Base-by-base conservation (phyloP, 2,113 vertebrate species). In the Serilophus lunatus region DNA sequence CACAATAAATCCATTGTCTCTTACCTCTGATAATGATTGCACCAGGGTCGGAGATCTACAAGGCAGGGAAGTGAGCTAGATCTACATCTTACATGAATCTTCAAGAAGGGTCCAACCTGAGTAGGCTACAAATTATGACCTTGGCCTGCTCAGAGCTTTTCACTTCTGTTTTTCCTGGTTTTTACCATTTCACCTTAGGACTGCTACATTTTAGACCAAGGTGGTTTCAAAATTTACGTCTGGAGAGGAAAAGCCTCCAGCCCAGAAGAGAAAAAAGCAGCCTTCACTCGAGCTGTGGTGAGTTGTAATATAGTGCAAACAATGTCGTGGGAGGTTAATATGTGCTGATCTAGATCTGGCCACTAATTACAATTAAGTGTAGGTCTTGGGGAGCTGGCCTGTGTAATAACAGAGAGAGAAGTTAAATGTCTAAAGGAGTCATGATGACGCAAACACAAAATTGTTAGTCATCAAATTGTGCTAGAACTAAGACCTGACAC, bases 211-310 rank as follows among this genome's bases (percentile, higher is more conserved):
- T 94, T 98, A 90, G 99, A 99, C 96, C 97, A 99, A 91, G 98
- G 97, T 14, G 99, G 98, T 69, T 98, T 96, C 54, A 98, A 97
- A 91, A 98, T 99, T 94, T 98, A 98, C 16, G 98, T 99, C 80
- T 99, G 99, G 99, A 99, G 99, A 97, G 99, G 99, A 74, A 99
- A 98, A 88, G 91, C 97, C 9, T 98, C 99, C 70, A 98, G 97
- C 74, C 88, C 86, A 16, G 97, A 98, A 36, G 99, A 99, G 95
- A 98, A 98, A 36, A 97, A 93, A 57, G 97, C 98, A 50, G 98
- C 98, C 35, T 97, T 99, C 94, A 98, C 98, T 85, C 97, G 98
- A 65, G 99, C 99, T 18, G 86, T 98, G 98, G 99, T 99, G 95
- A 98, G 98, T 89, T 80, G 42, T 65, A 77, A 70, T 91, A 7